Percentiles rank a stretch among this genome's conserved stretches.
Evolutionary conservation across 2,888 invertebrate species (phyloP).

Genomic region (Cabera pusaria): DNA sequence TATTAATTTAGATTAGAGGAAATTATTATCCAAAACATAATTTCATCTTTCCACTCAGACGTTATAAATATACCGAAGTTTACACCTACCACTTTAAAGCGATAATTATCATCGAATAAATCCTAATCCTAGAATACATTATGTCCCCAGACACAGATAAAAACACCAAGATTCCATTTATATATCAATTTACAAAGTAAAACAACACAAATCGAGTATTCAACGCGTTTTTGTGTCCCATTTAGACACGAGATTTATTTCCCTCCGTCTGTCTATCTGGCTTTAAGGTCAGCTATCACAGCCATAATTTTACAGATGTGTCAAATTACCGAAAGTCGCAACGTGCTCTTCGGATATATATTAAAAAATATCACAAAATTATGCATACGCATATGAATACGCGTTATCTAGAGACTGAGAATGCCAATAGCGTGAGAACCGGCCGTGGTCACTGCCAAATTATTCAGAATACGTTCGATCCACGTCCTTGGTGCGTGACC

Average conservation of each 20-base stretch:
- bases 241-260: constrained; percentile 24
- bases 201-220: constrained; percentile 15
- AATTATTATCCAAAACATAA: no score
- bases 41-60: no score
- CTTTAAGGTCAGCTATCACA: constrained; percentile 22
- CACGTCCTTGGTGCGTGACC: constrained; percentile 79
- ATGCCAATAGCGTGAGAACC: constrained; percentile 76
- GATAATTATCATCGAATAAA: constrained; percentile 7
- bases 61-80: no score
- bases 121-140: constrained; percentile 12
- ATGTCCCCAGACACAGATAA: constrained; percentile 15
- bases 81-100: neutral
- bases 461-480: constrained; percentile 72
- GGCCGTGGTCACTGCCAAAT: constrained; percentile 63
- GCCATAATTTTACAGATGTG: constrained; percentile 22
- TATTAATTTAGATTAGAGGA: neutral
- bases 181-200: constrained; percentile 15
- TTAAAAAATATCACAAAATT: constrained; percentile 37
- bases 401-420: constrained; percentile 47
- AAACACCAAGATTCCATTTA: constrained; percentile 16
- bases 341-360: constrained; percentile 16
- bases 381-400: constrained; percentile 43
- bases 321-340: constrained; percentile 24
- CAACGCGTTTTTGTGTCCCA: constrained; percentile 22
- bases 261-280: constrained; percentile 9